Evolutionary conservation across 2,797 vertebrate species (phyloP), one percentile per base, ranked within the genome.

Genomic region (Cygnus olor): DNA sequence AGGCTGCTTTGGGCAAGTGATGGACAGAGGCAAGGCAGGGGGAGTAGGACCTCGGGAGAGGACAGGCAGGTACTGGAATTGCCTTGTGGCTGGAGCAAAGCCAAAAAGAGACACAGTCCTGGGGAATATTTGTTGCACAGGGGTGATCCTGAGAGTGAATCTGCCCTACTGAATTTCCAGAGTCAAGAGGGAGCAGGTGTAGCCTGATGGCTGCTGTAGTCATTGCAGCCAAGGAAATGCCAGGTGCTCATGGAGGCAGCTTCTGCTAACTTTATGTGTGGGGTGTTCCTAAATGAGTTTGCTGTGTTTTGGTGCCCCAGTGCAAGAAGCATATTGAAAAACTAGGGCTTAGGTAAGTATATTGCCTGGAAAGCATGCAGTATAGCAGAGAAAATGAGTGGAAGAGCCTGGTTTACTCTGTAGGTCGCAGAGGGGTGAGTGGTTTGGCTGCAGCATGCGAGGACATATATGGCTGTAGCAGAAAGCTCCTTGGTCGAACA

Each of bases 11-110:
- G 34, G 51, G 51, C 20, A 65, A 40, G 30, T 20, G n/a, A 47
- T 3, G 58, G 77, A 38, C 25, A 47, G 12, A 40, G 38, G 65
- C 38, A 58, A 24, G n/a, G 34, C 28, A 90, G 84, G 28, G 28
- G 49, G 61, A 70, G 16, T 8, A 84, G 10, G 30, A 63, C 32
- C 44, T 54, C 56, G 42, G 61, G 61, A 69, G 65, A 51, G 77
- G 64, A 51, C 25, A 42, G 80, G 49, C 27, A 38, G 47, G 7
- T 54, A 24, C 45, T 0, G 0, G 56, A 36, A 17, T 53, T 77
- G 51, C 11, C 53, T 54, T 19, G 14, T 24, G 54, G 24, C 51
- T 49, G 53, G 32, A 89, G 32, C 2, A 5, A 54, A 89, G 45
- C 18, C 53, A 78, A 91, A 84, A 15, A 6, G 13, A 30, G 21